Evolutionary conservation across 1,140 invertebrate species (phyloP).

Genomic region (Drosophila nannoptera): DNA sequence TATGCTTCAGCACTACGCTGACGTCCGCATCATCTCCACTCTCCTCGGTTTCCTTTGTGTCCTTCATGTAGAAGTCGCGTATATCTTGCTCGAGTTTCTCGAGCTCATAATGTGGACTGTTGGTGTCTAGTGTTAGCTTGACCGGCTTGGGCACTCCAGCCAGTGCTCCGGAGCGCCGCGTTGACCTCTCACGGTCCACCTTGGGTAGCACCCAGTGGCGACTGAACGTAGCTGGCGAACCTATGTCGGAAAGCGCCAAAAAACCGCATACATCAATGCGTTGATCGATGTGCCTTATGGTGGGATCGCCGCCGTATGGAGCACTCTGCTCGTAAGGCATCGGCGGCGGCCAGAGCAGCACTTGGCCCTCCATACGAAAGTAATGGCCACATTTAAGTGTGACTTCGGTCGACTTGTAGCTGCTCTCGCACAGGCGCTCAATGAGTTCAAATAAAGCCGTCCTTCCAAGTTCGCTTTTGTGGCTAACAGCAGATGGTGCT

Average conservation of each 20-base stretch:
- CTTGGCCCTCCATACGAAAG: slow-evolving; percentile 83
- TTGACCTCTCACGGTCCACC: slow-evolving; percentile 71
- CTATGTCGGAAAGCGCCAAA: slow-evolving; percentile 89
- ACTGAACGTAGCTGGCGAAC: slow-evolving; percentile 95
- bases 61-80: slow-evolving; percentile 81
- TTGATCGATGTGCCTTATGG: slow-evolving; percentile 60
- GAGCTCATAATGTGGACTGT: slow-evolving; percentile 80
- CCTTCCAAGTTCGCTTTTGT: slow-evolving; percentile 79
- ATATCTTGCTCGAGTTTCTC: slow-evolving; percentile 80
- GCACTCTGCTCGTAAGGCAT: slow-evolving; percentile 60
- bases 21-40: slow-evolving; percentile 81
- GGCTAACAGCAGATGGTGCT: slow-evolving; percentile 53
- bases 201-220: slow-evolving; percentile 92
- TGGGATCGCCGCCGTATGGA: slow-evolving; percentile 31
- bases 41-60: slow-evolving; percentile 79
- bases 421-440: slow-evolving; percentile 86
- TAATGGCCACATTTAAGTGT: slow-evolving; percentile 86
- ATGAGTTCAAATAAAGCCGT: slow-evolving; percentile 83
- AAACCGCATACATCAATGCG: slow-evolving; percentile 91
- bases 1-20: slow-evolving; percentile 73
- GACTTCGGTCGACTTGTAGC: slow-evolving; percentile 88
- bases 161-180: slow-evolving; percentile 47
- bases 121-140: slow-evolving; percentile 56
- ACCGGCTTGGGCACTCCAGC: slow-evolving; percentile 46
- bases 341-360: slow-evolving; percentile 88